These are phyloP conservation scores for Oreochromis spilurus DNA, from an alignment of 2,113 vertebrate genomes.

Conservation along the genomic window DNA sequence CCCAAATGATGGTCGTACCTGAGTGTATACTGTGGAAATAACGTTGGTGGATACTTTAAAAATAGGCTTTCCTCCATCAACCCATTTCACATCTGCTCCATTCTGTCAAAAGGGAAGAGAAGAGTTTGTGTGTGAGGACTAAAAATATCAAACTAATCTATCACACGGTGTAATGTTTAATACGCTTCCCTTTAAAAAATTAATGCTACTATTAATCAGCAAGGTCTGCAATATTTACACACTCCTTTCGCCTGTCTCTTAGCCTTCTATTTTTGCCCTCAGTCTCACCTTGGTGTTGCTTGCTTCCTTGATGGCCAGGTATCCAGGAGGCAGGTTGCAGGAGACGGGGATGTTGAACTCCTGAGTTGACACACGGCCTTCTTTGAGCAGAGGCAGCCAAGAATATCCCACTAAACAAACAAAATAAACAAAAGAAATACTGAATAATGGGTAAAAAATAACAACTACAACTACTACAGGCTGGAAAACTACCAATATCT, in stretches of 20 bases:
- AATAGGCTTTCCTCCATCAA: conserved; percentile 89
- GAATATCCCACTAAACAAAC: conserved; percentile 84
- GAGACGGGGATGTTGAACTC: conserved; percentile 88
- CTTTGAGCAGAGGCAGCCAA: conserved; percentile 90
- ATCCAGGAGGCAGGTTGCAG: conserved; percentile 82
- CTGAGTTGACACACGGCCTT: conserved; percentile 84
- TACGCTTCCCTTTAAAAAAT: neutral
- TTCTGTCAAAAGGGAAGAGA: conserved; percentile 49
- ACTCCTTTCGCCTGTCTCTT: neutral
- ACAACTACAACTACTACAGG: neutral
- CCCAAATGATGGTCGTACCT: conserved; percentile 72
- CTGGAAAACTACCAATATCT: neutral
- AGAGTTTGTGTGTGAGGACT: neutral
- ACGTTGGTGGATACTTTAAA: conserved; percentile 89
- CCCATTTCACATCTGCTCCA: conserved; percentile 89
- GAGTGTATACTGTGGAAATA: conserved; percentile 94
- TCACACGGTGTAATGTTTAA: neutral
- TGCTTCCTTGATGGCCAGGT: conserved; percentile 86
- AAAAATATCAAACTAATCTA: neutral
- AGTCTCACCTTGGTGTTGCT: conserved; percentile 81
- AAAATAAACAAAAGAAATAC: neutral
- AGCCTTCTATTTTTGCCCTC: neutral
- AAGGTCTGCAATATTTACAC: neutral
- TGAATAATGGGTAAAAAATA: neutral
- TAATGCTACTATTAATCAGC: neutral